Conservation (phyloP, 2,113 vertebrate genomes). For the Speoplatyrhinus poulsoni region DNA sequence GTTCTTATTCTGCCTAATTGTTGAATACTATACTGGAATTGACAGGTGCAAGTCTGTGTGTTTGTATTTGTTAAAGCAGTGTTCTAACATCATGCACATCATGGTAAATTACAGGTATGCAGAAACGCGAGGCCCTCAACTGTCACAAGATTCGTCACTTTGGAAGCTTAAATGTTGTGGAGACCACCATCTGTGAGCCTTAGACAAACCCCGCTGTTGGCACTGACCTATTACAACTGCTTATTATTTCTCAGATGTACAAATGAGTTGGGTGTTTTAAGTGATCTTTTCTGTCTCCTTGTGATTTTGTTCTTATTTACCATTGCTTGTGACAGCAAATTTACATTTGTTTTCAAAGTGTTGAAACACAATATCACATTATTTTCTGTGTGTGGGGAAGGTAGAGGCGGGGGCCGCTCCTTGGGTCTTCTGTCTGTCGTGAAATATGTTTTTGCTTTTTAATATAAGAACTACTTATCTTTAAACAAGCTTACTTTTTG, state of each 20-base stretch:
- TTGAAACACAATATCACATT: neutral
- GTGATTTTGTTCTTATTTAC: too few relatives aligned
- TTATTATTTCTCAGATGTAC: too few relatives aligned
- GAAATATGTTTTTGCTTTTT: neutral
- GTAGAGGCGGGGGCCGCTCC: too few relatives aligned
- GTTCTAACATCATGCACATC: neutral
- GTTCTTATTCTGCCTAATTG: neutral
- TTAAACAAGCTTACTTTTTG: too few relatives aligned
- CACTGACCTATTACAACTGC: neutral
- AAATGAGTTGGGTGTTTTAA: neutral
- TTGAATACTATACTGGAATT: neutral
- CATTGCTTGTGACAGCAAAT: too few relatives aligned
- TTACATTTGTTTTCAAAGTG: neutral
- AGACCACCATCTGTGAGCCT: conserved; percentile 89
- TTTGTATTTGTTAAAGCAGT: neutral
- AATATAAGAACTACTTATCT: too few relatives aligned
- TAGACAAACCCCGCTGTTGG: conserved; percentile 42
- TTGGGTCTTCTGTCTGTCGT: neutral
- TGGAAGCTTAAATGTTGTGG: conserved; percentile 85
- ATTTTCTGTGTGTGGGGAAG: neutral
- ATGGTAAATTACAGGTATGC: conserved; percentile 81
- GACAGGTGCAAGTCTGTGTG: neutral
- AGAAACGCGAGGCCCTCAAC: conserved; percentile 86
- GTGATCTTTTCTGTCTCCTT: neutral
- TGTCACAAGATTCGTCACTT: conserved; percentile 93